Conservation (phyloP, 2,888 invertebrate genomes). For the Hybos culiciformis region DNA sequence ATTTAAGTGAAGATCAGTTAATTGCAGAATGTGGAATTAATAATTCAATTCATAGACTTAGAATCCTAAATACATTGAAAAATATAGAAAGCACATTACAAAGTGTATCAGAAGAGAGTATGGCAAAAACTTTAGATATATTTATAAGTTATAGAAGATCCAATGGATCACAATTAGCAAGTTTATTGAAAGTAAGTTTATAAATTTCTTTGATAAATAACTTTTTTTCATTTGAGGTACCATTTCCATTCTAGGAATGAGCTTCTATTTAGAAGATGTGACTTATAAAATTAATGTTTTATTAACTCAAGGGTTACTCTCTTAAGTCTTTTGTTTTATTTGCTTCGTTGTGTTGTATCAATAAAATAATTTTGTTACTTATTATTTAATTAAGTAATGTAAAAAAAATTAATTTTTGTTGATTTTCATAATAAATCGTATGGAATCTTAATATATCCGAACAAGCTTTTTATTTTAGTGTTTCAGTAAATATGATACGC, state of each 20-base stretch:
- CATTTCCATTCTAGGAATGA: not conserved
- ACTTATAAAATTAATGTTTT: no score
- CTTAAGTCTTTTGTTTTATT: no score
- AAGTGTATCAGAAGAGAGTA: constrained; percentile 57
- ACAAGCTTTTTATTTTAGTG: no score
- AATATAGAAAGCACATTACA: constrained; percentile 45
- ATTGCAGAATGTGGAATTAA: constrained; percentile 77
- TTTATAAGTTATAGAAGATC: constrained; percentile 96
- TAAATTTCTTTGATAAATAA: not conserved
- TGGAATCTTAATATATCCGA: no score
- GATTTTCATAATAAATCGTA: no score
- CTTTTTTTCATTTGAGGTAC: no score
- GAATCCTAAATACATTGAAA: constrained; percentile 78
- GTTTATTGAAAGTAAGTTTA: constrained; percentile 57
- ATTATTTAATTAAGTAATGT: no score
- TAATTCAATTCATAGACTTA: constrained; percentile 87
- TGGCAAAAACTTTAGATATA: constrained; percentile 86
- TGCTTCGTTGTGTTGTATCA: no score
- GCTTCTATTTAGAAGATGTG: not conserved
- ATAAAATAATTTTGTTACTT: no score
- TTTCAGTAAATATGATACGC: no score
- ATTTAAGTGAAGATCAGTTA: constrained; percentile 83
- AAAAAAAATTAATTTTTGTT: no score
- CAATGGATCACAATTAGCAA: constrained; percentile 93
- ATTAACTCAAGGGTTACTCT: no score